phyloP scores from a whole-genome alignment of 2,113 vertebrate species.

The Tragelaphus scriptus region DNA sequence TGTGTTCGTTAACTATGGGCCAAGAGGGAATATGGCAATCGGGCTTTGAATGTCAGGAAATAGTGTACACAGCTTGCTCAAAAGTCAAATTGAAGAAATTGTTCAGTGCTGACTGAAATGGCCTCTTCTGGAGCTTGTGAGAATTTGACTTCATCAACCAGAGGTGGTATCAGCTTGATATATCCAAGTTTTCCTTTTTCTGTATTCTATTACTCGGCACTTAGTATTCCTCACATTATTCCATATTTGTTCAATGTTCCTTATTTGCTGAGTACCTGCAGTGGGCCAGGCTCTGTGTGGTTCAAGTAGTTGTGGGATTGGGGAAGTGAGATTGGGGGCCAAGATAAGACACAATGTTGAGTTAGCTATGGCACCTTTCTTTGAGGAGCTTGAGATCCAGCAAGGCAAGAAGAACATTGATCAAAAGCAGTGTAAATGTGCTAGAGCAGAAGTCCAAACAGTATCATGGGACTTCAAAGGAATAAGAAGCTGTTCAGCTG shows the following conservation, averaged over 20 bases:
- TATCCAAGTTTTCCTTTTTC: neutral
- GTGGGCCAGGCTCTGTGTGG: neutral
- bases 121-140: neutral
- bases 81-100: neutral
- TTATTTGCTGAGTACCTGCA: neutral
- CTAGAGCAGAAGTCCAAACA: neutral
- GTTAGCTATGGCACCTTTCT: neutral
- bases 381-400: neutral
- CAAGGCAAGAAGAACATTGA: neutral
- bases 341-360: neutral
- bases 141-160: neutral
- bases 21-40: neutral
- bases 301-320: neutral
- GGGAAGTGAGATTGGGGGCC: neutral
- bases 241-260: neutral
- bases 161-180: neutral
- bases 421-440: neutral
- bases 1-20: neutral
- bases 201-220: neutral
- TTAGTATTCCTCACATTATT: neutral
- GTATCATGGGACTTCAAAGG: neutral
- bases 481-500: neutral
- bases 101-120: neutral
- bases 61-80: neutral
- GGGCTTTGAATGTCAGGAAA: neutral